phyloP scores from a whole-genome alignment of 2,888 invertebrate genomes.

The Drosophila histrio region DNA sequence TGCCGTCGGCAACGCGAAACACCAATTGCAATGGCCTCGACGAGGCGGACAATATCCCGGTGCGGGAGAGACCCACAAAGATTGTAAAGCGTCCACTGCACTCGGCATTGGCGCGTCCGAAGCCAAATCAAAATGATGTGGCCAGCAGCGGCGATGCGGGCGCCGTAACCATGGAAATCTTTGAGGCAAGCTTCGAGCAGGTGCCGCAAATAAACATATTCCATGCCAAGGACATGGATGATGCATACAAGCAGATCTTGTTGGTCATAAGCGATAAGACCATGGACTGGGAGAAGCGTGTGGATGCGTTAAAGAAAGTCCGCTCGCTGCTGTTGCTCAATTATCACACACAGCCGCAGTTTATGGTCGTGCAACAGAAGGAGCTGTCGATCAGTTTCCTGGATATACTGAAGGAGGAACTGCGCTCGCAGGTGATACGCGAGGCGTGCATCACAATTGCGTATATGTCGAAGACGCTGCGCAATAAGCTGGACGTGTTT shows the following conservation, averaged over 20 bases:
- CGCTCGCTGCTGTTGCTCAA: constrained; percentile 93
- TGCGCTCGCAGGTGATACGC: constrained; percentile 92
- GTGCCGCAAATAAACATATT: constrained; percentile 93
- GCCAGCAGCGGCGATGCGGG: constrained; percentile 90
- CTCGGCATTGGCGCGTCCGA: constrained; percentile 80
- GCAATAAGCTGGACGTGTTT: constrained; percentile 93
- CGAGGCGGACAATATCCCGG: constrained; percentile 84
- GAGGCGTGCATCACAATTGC: constrained; percentile 98
- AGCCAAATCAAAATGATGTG: constrained; percentile 68
- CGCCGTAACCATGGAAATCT: constrained; percentile 94
- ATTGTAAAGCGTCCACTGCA: constrained; percentile 84
- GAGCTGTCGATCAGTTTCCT: constrained; percentile 92
- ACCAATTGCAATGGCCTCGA: constrained; percentile 80
- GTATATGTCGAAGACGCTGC: constrained; percentile 93
- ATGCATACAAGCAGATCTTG: constrained; percentile 90
- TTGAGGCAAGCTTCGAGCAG: constrained; percentile 93
- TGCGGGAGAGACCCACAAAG: constrained; percentile 83
- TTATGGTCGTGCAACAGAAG: constrained; percentile 90
- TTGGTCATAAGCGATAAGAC: constrained; percentile 91
- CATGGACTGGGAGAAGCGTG: constrained; percentile 97
- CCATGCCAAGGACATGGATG: constrained; percentile 92
- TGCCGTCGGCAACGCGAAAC: constrained; percentile 88
- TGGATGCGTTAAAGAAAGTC: constrained; percentile 94
- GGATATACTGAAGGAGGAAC: constrained; percentile 93
- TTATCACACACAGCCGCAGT: constrained; percentile 88